Percentiles rank a stretch among this genome's conserved stretches.
These are phyloP conservation scores for Syrrhaptes paradoxus DNA, from an alignment of 2,113 vertebrate species.

Conservation along the genomic window DNA sequence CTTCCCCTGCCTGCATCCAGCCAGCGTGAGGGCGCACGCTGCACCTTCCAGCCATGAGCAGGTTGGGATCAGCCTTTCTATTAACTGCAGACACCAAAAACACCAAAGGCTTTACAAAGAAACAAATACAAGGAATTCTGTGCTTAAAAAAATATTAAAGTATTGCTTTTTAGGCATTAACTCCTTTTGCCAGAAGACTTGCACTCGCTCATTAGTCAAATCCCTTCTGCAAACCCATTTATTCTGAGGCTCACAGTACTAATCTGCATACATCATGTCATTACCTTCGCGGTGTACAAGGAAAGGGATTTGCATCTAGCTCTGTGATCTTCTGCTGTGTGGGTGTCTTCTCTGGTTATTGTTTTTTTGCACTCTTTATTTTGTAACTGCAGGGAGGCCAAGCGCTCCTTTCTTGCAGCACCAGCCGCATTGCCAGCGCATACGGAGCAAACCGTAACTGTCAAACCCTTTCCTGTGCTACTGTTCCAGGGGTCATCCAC, in stretches of 20 bases:
- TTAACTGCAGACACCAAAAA: background rate
- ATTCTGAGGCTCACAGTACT: background rate
- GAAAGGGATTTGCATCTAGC: background rate
- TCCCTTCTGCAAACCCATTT: background rate
- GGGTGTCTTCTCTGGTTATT: background rate
- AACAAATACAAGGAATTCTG: background rate
- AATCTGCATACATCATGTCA: background rate
- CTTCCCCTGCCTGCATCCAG: background rate
- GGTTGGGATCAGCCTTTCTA: fast-evolving
- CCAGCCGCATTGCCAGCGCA: background rate
- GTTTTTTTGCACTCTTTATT: background rate
- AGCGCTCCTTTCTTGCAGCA: background rate
- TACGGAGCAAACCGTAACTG: background rate
- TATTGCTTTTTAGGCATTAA: background rate
- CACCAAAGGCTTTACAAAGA: background rate
- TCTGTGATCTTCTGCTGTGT: background rate
- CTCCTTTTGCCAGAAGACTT: background rate
- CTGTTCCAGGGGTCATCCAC: background rate
- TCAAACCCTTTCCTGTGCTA: background rate
- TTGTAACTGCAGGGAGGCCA: background rate
- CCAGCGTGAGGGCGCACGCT: fast-evolving
- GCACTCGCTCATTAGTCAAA: background rate
- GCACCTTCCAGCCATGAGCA: background rate
- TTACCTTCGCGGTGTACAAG: background rate
- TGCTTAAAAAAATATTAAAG: background rate